A percentile compares a stretch with the other conserved stretches of the same genome.
Evolutionary conservation across 1,140 invertebrate genomes (phyloP).

Genomic region (Aleiodes sp.): DNA sequence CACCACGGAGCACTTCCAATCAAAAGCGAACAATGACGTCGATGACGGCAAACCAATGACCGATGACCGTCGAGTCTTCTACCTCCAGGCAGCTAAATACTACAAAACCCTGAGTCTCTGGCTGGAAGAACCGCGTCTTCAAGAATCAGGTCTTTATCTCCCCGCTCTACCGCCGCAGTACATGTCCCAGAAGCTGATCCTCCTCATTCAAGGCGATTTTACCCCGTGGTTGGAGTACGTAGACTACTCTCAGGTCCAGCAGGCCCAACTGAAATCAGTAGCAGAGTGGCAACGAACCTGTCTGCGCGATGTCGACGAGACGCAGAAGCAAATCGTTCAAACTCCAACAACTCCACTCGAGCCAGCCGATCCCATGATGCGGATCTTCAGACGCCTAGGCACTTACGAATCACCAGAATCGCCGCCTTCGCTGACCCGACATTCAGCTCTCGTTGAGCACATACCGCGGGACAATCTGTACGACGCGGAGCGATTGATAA

Average conservation of each 20-base stretch:
- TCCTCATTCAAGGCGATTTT: conserved; percentile 67
- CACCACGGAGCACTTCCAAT: conserved; percentile 71
- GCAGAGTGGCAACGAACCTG: conserved; percentile 62
- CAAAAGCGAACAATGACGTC: conserved; percentile 54
- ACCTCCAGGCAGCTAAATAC: conserved; percentile 57
- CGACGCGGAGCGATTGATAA: conserved; percentile 47
- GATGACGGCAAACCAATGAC: conserved; percentile 57
- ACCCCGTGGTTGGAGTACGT: conserved; percentile 77
- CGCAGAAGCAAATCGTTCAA: conserved; percentile 35
- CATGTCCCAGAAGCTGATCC: conserved; percentile 68
- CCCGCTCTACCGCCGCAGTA: conserved; percentile 79
- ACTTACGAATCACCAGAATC: conserved; percentile 72
- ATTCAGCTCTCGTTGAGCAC: conserved; percentile 40
- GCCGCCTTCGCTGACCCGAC: conserved; percentile 60
- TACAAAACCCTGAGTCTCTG: conserved; percentile 77
- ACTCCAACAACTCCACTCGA: conserved; percentile 42
- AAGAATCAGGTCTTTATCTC: conserved; percentile 75
- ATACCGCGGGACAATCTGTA: conserved; percentile 55
- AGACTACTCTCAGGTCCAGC: conserved; percentile 68
- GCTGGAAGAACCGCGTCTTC: conserved; percentile 81
- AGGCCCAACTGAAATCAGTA: conserved; percentile 64
- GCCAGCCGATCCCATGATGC: conserved; percentile 61
- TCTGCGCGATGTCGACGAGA: conserved; percentile 38
- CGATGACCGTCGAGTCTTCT: conserved; percentile 59
- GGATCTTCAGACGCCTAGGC: conserved; percentile 69